A percentile compares a stretch with the other conserved stretches of the same genome.
phyloP scores from a whole-genome alignment of 1,140 invertebrate genomes.

The Aphis gossypii region DNA sequence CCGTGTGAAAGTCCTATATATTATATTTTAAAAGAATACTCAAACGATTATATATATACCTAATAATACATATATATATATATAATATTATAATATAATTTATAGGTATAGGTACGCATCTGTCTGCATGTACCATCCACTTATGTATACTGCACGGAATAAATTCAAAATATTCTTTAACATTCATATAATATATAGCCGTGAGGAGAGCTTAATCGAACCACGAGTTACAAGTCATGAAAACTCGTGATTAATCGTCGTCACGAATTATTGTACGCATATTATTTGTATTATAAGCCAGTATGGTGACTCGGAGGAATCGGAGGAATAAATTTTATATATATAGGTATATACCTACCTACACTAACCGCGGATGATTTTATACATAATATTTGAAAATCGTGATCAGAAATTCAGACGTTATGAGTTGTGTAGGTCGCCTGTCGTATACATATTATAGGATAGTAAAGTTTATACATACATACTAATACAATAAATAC shows the following conservation, averaged over 20 bases:
- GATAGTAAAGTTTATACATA: background rate
- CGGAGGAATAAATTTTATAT: background rate
- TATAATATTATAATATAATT: background rate
- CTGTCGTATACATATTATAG: background rate
- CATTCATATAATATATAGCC: background rate
- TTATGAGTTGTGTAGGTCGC: background rate
- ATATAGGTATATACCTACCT: background rate
- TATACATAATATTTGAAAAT: slow-evolving; percentile 41
- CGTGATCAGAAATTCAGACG: slow-evolving; percentile 9
- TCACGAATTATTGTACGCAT: slow-evolving; percentile 24
- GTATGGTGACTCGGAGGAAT: background rate
- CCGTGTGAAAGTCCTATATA: background rate
- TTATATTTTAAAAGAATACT: background rate
- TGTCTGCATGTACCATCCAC: background rate
- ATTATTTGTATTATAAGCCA: background rate
- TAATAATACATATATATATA: background rate
- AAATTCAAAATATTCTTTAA: background rate
- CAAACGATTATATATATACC: background rate
- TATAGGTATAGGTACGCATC: background rate
- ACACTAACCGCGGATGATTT: background rate
- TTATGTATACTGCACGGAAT: background rate
- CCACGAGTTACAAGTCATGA: slow-evolving; percentile 42
- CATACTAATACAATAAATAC: background rate
- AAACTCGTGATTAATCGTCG: slow-evolving; percentile 35
- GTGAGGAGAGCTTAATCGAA: background rate